Conservation (phyloP, 2,888 invertebrate species). For the Brenthis hecate region DNA sequence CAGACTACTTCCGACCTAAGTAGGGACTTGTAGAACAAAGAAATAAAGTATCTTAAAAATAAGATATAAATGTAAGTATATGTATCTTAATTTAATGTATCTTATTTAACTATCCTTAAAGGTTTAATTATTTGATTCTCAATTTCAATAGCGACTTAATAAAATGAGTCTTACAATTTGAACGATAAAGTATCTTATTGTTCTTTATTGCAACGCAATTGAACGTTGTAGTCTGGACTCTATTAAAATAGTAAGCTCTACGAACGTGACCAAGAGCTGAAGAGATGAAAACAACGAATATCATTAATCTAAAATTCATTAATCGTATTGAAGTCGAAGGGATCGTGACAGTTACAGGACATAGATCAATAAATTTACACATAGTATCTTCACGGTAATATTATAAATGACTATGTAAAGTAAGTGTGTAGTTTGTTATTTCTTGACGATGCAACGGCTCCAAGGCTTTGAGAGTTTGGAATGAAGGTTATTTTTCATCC, state of each 20-base stretch:
- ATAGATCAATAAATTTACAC: constrained; percentile 22
- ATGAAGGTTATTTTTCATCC: no score
- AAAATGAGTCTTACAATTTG: background rate
- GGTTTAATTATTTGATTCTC: constrained; percentile 4
- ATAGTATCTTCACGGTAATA: no score
- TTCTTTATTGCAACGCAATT: background rate
- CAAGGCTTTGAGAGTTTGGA: no score
- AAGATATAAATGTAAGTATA: background rate
- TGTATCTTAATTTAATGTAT: background rate
- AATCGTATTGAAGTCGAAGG: constrained; percentile 31
- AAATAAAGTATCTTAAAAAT: constrained; percentile 2
- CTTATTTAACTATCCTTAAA: background rate
- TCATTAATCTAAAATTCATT: constrained; percentile 40
- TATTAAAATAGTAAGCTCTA: constrained; percentile 19
- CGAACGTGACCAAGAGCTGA: constrained; percentile 52
- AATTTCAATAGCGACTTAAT: constrained; percentile 3
- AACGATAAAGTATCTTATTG: background rate
- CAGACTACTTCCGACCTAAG: constrained; percentile 31
- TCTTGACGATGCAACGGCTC: no score
- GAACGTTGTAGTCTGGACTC: constrained; percentile 9
- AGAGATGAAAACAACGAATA: constrained; percentile 37
- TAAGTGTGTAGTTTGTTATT: no score
- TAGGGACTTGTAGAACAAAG: constrained; percentile 9
- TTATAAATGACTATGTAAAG: no score
- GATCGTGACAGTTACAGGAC: constrained; percentile 30